A percentile compares a stretch with the other conserved stretches of the same genome.
Evolutionary conservation across 1,140 invertebrate species (phyloP).

Genomic region (Glomeris maerens): DNA sequence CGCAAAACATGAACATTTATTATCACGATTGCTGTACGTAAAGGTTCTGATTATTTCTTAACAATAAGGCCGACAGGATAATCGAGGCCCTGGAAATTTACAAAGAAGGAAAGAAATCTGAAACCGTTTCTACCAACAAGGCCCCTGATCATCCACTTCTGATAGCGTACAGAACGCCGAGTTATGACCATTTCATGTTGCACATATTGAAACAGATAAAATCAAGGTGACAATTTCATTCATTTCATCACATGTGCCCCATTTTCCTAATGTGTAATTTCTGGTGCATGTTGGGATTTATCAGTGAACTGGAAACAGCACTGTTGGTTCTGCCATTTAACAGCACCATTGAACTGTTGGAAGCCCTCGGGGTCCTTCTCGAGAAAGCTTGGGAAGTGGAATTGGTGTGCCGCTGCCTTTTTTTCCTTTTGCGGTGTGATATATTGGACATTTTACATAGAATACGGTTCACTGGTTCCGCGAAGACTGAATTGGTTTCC

Average conservation of each 20-base stretch:
- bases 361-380: constrained; percentile 50
- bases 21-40: neutral
- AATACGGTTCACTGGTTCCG: neutral
- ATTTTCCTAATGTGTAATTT: neutral
- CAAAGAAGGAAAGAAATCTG: constrained; percentile 41
- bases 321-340: constrained; percentile 71
- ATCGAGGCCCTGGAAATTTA: constrained; percentile 72
- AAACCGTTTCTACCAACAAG: constrained; percentile 27
- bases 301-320: constrained; percentile 77
- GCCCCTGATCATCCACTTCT: constrained; percentile 53
- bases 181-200: constrained; percentile 61
- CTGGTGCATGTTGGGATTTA: constrained; percentile 19
- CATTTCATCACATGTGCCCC: neutral
- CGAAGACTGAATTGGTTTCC: neutral
- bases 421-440: constrained; percentile 56
- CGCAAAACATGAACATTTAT: too few relatives aligned
- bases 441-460: neutral
- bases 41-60: neutral
- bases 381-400: constrained; percentile 54
- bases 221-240: constrained; percentile 30
- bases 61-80: constrained; percentile 61
- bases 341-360: constrained; percentile 60
- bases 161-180: constrained; percentile 54
- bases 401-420: constrained; percentile 51
- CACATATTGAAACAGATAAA: constrained; percentile 62